Evolutionary conservation across 2,888 invertebrate species (phyloP), one percentile per base, ranked within the genome.

Genomic region (Pseudanteris insignis): DNA sequence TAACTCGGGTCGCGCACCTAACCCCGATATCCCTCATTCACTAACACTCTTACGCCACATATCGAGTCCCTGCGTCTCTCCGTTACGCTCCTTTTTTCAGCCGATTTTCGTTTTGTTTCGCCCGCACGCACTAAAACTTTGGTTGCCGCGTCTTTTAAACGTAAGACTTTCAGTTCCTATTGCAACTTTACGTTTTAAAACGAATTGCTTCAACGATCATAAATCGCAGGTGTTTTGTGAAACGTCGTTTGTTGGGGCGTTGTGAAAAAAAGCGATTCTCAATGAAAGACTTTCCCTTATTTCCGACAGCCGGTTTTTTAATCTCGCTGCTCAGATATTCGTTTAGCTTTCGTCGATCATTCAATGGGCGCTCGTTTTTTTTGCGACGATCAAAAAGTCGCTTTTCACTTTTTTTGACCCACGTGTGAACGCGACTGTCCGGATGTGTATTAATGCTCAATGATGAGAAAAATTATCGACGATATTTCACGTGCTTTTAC

Each of bases 111-210:
- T 43, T 29, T 46, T 21, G 3, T 7, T 21, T 21, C 21, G 21
- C 7, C 21, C 7, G 4, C 21, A 51, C 25, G 40, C 44, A 29
- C 41, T 50, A 37, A 57, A 57, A 43, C 48, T 50, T 53, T 53
- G 55, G 55, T 51, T 55, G 36, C 54, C 51, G 36, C 36, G 40
- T n/a, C n/a, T n/a, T n/a, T n/a, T n/a, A n/a, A n/a, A n/a, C n/a
- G n/a, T n/a, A n/a, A n/a, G n/a, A n/a, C n/a, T n/a, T n/a, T n/a
- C n/a, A n/a, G n/a, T n/a, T n/a, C n/a, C n/a, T n/a, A n/a, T n/a
- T n/a, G n/a, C n/a, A n/a, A n/a, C n/a, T n/a, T n/a, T n/a, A 55
- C 61, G 51, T 55, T 51, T 55, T 61, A 55, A 61, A 55, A 50
- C 55, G 50, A 61, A 61, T 61, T 61, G 54, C 50, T 41, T 40